Percentiles rank a stretch among this genome's conserved stretches.
Conservation (phyloP, 2,797 vertebrate genomes). For the Danio jaintianensis region DNA sequence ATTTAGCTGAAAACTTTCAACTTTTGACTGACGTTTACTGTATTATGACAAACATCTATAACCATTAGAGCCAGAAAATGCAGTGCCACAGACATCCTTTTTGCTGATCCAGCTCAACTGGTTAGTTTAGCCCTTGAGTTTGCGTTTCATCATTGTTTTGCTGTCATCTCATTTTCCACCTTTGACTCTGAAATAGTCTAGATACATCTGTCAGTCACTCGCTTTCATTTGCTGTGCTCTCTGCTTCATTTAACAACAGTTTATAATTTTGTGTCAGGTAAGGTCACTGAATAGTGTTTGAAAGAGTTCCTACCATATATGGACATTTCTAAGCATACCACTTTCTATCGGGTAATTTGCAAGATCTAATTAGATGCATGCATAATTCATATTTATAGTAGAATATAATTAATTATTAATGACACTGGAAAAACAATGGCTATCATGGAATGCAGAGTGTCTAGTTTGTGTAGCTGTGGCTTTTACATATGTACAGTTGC, state of each 20-base stretch:
- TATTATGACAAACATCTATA: background rate
- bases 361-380: background rate
- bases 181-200: background rate
- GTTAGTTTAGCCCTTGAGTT: background rate
- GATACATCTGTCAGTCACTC: background rate
- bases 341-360: background rate
- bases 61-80: background rate
- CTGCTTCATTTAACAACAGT: background rate
- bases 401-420: constrained; percentile 21
- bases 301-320: background rate
- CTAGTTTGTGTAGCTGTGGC: background rate
- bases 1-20: no score
- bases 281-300: background rate
- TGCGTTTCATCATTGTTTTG: background rate
- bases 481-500: background rate
- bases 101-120: background rate
- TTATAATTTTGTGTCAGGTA: background rate
- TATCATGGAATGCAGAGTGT: background rate
- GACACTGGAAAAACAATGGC: background rate
- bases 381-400: constrained; percentile 13
- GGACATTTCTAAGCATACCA: background rate
- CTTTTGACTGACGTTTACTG: no score
- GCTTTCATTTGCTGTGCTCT: background rate
- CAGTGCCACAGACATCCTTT: background rate
- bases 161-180: no score